Base-by-base conservation (phyloP, 2,888 invertebrate genomes). In the Zeuzera pyrina region DNA sequence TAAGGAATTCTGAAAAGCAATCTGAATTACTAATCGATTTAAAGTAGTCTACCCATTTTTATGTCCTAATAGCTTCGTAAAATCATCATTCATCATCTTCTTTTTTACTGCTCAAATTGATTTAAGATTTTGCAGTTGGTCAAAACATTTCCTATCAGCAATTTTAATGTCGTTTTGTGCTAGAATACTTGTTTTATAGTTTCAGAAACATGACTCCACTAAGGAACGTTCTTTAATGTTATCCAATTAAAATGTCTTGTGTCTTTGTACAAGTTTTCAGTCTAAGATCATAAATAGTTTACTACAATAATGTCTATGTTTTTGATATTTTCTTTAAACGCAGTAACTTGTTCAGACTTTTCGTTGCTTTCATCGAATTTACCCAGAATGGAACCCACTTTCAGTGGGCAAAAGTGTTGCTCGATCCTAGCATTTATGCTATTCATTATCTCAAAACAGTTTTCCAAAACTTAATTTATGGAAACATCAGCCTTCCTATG, bases 31-130 rank as follows among this genome's bases (percentile, higher is more conserved):
- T 33, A 21, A 31, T 22, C 12, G 30, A 34, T 37, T 31, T 34
- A 33, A 37, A 37, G 31, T 37, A 37, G 29, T 27, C 23, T 27
- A 34, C 34, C 37, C 34, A 34, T 31, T 37, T 37, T 37, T 34
- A 27, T 33, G 37, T 27, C 33, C 37, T 29, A 34, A 30, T 19
- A 33, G 37, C 29, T 28, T 31, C 29, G 34, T 34, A 24, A 34
- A 37, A 31, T 38, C 34, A 38, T 13, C 16, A 12, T 34, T 38
- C 34, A 38, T 13, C 16, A 12, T 34, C 26, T n/a, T 28, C 14
- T 28, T 28, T 29, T 4, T 32, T 29, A 15, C 12, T 15, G 10
- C 32, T 29, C 16, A 35, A 35, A 34, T 24, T 10, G 6, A 25
- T 29, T 32, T 29, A 2, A 35, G 19, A 16, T 35, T 35, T 32